These are phyloP conservation scores for Lithophane socia DNA, from an alignment of 2,888 invertebrate species.

Conservation along the genomic window DNA sequence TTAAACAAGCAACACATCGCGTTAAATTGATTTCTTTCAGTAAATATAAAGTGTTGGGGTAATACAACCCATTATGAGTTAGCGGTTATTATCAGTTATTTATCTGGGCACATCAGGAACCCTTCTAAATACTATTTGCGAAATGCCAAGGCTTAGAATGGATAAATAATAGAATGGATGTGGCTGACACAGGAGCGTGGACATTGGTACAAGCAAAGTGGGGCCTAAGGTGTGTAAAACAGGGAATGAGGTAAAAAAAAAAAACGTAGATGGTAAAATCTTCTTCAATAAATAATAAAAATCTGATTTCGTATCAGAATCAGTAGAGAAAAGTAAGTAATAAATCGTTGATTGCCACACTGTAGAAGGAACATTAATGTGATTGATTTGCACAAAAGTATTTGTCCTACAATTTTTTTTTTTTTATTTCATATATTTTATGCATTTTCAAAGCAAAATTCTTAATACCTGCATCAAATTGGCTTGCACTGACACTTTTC, in stretches of 20 bases:
- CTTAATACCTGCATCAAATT: conserved; percentile 78
- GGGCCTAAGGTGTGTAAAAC: too few relatives aligned
- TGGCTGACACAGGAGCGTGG: neutral
- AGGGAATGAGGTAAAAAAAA: too few relatives aligned
- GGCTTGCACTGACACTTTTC: conserved; percentile 88
- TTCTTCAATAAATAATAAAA: neutral
- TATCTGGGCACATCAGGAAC: neutral
- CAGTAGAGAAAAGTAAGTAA: neutral
- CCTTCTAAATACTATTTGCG: too few relatives aligned
- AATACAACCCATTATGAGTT: neutral
- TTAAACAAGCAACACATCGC: neutral
- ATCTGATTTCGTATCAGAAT: neutral
- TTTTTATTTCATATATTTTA: conserved; percentile 72
- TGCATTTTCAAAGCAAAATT: conserved; percentile 73
- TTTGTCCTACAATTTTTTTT: conserved; percentile 57
- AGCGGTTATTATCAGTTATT: neutral
- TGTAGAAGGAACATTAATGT: conserved; percentile 76
- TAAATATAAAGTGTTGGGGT: neutral
- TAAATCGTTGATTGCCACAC: conserved; percentile 46
- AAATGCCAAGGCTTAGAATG: too few relatives aligned
- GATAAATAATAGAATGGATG: too few relatives aligned
- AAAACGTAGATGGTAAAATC: neutral
- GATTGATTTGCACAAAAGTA: conserved; percentile 85
- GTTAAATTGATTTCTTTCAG: neutral
- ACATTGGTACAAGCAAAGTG: neutral